Conservation (phyloP, 2,888 invertebrate genomes). For the Aleiodes leptofemur region DNA sequence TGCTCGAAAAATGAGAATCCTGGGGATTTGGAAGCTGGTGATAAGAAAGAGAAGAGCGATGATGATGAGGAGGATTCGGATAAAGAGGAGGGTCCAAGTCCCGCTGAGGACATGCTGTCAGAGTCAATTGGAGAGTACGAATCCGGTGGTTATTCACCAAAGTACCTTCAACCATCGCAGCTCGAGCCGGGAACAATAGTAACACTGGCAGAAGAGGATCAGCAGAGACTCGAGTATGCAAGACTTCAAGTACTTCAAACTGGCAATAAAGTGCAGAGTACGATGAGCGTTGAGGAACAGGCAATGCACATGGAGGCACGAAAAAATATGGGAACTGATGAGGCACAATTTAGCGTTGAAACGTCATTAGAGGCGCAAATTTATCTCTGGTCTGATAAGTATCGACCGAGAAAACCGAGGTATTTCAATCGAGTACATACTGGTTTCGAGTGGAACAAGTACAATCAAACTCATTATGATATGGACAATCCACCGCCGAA, state of each 20-base stretch:
- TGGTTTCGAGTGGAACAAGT: slow-evolving; percentile 99
- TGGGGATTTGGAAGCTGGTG: slow-evolving; percentile 62
- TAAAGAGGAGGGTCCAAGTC: slow-evolving; percentile 65
- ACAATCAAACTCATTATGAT: slow-evolving; percentile 99
- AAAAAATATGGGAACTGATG: slow-evolving; percentile 90
- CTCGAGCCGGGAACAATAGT: slow-evolving; percentile 88
- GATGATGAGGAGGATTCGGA: slow-evolving; percentile 68
- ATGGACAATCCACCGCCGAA: slow-evolving; percentile 99
- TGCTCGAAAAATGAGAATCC: slow-evolving; percentile 63
- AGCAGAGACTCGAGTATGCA: slow-evolving; percentile 84
- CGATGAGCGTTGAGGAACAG: slow-evolving; percentile 77
- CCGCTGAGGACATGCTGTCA: slow-evolving; percentile 77
- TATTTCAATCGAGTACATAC: slow-evolving; percentile 98
- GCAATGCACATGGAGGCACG: slow-evolving; percentile 88
- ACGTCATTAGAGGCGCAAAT: slow-evolving; percentile 89
- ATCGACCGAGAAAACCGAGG: slow-evolving; percentile 96
- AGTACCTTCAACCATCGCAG: slow-evolving; percentile 79
- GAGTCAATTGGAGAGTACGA: slow-evolving; percentile 84
- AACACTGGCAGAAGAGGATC: slow-evolving; percentile 86
- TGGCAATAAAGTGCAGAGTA: slow-evolving; percentile 78
- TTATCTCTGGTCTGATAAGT: slow-evolving; percentile 98
- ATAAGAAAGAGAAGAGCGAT: slow-evolving; percentile 67
- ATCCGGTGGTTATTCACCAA: slow-evolving; percentile 91
- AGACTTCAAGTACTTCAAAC: slow-evolving; percentile 82
- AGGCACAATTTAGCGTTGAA: slow-evolving; percentile 95